phyloP scores from a whole-genome alignment of 2,113 vertebrate genomes.

The Mormyrus iriodes region DNA sequence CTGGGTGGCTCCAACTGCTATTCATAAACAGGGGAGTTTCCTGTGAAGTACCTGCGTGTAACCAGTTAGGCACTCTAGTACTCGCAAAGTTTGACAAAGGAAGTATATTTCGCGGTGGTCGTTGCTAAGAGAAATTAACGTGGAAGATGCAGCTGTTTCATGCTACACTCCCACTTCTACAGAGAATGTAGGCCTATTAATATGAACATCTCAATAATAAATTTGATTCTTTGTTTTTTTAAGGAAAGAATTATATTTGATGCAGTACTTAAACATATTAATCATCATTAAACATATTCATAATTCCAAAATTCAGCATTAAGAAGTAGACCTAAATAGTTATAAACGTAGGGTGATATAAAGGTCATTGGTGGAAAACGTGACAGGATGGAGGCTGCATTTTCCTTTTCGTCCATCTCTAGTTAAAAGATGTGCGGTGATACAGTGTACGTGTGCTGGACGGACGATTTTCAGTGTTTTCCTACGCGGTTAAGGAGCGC shows the following conservation, averaged over 20 bases:
- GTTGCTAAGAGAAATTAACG: not conserved
- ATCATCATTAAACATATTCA: no score
- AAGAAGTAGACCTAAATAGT: not conserved
- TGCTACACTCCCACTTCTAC: not conserved
- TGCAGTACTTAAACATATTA: not conserved
- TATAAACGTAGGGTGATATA: not conserved
- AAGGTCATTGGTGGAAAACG: not conserved
- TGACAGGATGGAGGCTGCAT: not conserved
- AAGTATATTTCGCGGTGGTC: not conserved
- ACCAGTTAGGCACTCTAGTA: not conserved
- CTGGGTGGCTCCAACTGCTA: not conserved
- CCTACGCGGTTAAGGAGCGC: not conserved
- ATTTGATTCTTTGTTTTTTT: not conserved
- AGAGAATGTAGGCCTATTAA: not conserved
- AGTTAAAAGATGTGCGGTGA: not conserved
- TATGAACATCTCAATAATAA: not conserved
- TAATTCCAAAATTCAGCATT: not conserved
- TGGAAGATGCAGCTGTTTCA: not conserved
- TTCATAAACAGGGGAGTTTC: not conserved
- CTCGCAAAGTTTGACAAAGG: not conserved
- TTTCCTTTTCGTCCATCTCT: not conserved
- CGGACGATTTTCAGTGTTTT: not conserved
- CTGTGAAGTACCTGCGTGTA: not conserved
- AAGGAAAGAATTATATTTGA: not conserved
- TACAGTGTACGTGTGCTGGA: not conserved